Conservation (phyloP, 1,140 invertebrate species). For the Laupala kohalensis region DNA sequence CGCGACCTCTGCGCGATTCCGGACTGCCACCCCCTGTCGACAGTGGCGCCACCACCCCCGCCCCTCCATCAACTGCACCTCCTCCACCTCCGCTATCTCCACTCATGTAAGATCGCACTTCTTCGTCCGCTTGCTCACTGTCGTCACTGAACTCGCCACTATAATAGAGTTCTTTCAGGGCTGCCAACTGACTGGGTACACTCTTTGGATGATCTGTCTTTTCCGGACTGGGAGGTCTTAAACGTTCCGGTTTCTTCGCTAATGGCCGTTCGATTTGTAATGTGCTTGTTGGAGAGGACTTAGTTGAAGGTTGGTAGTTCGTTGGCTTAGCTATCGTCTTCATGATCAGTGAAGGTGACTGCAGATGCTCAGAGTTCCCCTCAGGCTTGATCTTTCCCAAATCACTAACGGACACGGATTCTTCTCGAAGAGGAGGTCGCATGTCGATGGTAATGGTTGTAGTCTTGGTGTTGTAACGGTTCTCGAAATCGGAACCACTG, state of each 20-base stretch:
- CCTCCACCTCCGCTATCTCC: conserved; percentile 32
- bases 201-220: not conserved
- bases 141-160: conserved; percentile 22
- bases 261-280: not conserved
- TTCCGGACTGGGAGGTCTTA: not conserved
- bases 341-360: conserved; percentile 13
- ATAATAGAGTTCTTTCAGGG: conserved; percentile 27
- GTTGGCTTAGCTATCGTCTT: conserved; percentile 9
- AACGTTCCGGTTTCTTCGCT: not conserved
- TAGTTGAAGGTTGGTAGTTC: not conserved
- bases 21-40: not conserved
- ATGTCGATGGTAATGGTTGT: conserved; percentile 32
- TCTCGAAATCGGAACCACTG: not conserved
- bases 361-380: not conserved
- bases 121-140: conserved; percentile 29
- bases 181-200: conserved; percentile 24
- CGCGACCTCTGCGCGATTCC: not conserved
- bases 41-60: not conserved
- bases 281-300: not conserved
- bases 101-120: conserved; percentile 29
- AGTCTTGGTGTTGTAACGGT: conserved; percentile 22
- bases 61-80: conserved; percentile 25
- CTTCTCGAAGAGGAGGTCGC: conserved; percentile 21
- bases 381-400: not conserved
- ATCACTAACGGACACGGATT: not conserved